Evolutionary conservation across 2,888 invertebrate genomes (phyloP).

Genomic region (Lamellibrachia columna): DNA sequence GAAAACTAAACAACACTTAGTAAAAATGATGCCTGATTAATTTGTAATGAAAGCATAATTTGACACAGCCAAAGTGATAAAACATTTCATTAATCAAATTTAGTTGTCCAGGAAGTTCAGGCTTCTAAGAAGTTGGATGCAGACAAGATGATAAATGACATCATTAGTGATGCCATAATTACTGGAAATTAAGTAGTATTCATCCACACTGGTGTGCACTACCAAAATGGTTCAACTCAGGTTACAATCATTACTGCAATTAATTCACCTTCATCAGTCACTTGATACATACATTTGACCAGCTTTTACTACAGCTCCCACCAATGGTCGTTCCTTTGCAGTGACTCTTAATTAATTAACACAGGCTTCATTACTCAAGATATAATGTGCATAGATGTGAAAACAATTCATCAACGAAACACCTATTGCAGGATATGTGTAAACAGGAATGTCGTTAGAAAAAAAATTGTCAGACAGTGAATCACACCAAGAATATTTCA

Average conservation of each 20-base stretch:
- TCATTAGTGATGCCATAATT: conserved; percentile 16
- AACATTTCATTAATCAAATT: conserved; percentile 12
- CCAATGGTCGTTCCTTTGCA: neutral
- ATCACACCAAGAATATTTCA: neutral
- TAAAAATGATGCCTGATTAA: neutral
- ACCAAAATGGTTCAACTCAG: neutral
- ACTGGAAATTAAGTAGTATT: neutral
- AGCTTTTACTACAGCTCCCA: neutral
- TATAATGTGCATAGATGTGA: neutral
- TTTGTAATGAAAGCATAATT: conserved; percentile 10
- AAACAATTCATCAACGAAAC: neutral
- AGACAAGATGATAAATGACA: neutral
- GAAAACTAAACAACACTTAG: neutral
- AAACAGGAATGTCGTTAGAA: neutral
- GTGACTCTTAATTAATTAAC: neutral
- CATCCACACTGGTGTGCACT: neutral
- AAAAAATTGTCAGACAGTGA: neutral
- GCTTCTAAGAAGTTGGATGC: neutral
- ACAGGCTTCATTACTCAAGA: neutral
- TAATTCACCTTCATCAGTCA: neutral
- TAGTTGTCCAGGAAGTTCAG: neutral
- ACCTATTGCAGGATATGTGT: neutral
- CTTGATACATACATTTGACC: neutral
- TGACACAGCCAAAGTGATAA: neutral
- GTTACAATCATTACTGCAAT: neutral